Evolutionary conservation across 1,140 invertebrate species (phyloP), one percentile per base, ranked within the genome.

Genomic region (Polyergus mexicanus): DNA sequence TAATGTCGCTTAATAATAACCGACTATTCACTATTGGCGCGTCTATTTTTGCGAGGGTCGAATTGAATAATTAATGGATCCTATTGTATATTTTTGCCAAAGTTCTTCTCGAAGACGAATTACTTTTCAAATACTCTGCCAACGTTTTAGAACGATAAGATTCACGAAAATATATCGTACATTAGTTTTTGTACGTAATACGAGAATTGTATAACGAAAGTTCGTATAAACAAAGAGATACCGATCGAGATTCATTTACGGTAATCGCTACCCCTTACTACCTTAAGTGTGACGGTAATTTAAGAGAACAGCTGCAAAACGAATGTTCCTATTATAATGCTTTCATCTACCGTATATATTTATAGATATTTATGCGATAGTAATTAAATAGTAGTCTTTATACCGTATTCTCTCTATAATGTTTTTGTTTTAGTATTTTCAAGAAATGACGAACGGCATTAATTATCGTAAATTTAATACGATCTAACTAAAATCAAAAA

Each of bases 321-420:
- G 83, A 92, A 93, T 89, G 92, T 93, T 92, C 92, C 92, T 93
- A 92, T 90, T 91, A 77, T 91, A 91, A 92, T 92, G 92, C 92
- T 93, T 92, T 92, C 87, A 89, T 91, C 86, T 91, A 91, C 66
- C 74, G 44, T 72, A 90, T 90, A 87, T 90, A 91, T 88, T 89
- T 88, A 77, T 87, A 86, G 83, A 83, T 90, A 92, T 86, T 88
- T 87, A 89, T 62, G 84, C 76, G 87, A 89, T 89, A 90, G 66
- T 87, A 41, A 68, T 74, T 84, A 76, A 78, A 83, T 84, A 76
- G n/a, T 83, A 83, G 80, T 66, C 78, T 90, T 90, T 90, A 90
- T 85, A 86, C 44, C 72, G 54, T 87, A 60, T 22, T 68, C 71
- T 85, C 28, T 85, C 28, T 85, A 58, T 66, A 69, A 75, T 28